Evolutionary conservation across 2,113 vertebrate species (phyloP).

Genomic region (Leptodactylus fuscus): DNA sequence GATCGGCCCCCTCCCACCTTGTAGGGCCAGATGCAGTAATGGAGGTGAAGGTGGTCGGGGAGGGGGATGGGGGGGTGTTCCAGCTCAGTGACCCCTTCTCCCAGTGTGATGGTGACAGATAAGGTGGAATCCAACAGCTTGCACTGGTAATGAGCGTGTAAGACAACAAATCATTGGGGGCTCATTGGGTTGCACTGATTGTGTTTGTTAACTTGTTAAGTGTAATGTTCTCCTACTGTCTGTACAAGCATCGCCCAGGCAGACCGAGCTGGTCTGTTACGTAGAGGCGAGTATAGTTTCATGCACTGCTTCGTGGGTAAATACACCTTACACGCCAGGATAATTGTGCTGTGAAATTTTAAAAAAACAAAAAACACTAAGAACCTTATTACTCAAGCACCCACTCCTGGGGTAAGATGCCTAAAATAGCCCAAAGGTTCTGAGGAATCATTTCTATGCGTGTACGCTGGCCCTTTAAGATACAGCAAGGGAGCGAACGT

Average conservation of each 20-base stretch:
- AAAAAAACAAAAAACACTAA: no score
- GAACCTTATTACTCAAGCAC: no score
- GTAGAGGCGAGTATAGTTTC: neutral
- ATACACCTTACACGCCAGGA: neutral
- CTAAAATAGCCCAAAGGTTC: no score
- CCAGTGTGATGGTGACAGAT: slow-evolving; percentile 47
- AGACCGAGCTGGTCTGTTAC: neutral
- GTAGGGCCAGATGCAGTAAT: neutral
- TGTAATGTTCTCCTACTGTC: slow-evolving; percentile 18
- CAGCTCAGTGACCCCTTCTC: neutral
- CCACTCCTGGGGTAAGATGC: no score
- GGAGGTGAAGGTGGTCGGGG: slow-evolving; percentile 8
- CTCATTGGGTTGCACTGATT: neutral
- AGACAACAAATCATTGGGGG: slow-evolving; percentile 37
- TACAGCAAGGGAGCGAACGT: no score
- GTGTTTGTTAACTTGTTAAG: neutral
- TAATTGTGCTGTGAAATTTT: neutral
- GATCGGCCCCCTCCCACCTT: slow-evolving; percentile 18
- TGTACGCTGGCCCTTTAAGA: no score
- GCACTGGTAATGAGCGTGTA: slow-evolving; percentile 10
- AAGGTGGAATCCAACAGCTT: slow-evolving; percentile 35
- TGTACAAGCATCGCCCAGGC: neutral
- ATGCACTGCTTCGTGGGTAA: neutral
- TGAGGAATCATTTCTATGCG: no score
- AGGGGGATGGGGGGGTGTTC: no score